Evolutionary conservation across 2,888 invertebrate species (phyloP).

Genomic region (Ecdyonurus torrentis): DNA sequence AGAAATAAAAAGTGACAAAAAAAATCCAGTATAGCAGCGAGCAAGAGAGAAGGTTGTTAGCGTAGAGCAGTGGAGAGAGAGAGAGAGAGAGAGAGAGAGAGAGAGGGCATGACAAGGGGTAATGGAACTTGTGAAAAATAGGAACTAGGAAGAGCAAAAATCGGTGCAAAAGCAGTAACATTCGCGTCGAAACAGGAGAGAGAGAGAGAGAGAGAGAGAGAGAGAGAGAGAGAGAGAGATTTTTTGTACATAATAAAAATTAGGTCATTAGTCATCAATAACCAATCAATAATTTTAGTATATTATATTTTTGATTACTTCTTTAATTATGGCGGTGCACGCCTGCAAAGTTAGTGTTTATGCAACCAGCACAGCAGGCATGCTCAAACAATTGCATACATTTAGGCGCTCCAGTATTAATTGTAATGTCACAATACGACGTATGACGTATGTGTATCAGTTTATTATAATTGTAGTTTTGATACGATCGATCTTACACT

Average conservation of each 20-base stretch:
- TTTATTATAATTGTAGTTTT: too few species aligned
- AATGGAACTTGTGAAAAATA: conserved; percentile 1
- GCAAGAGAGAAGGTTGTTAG: too few species aligned
- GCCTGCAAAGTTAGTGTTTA: background rate
- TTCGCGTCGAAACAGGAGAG: background rate
- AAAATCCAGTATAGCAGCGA: too few species aligned
- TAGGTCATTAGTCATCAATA: too few species aligned
- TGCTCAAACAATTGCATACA: background rate
- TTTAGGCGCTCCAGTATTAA: background rate
- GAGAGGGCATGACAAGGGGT: background rate
- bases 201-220: background rate
- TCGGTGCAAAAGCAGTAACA: background rate
- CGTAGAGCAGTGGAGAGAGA: background rate
- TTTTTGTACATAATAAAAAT: background rate
- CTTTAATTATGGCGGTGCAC: background rate
- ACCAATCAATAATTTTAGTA: too few species aligned
- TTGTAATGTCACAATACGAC: too few species aligned
- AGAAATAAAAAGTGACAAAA: background rate
- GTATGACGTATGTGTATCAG: too few species aligned
- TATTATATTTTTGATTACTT: too few species aligned
- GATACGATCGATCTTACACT: too few species aligned
- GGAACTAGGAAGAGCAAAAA: conserved; percentile 3
- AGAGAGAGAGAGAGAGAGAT: background rate
- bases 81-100: background rate
- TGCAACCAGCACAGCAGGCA: background rate